Conservation (phyloP, 1,140 invertebrate species). For the Popillia japonica region DNA sequence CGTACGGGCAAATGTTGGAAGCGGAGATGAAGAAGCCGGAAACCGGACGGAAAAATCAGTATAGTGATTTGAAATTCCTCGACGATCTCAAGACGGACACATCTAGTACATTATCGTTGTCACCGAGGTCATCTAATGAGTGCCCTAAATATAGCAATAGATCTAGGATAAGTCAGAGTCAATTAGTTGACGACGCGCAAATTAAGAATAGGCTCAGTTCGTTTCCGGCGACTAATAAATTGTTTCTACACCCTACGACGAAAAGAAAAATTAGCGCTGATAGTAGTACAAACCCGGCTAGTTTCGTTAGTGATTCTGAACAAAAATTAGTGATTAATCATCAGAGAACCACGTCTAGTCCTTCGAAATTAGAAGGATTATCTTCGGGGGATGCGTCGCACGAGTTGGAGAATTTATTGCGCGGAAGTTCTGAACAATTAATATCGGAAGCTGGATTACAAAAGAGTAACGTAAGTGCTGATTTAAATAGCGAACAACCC, state of each 20-base stretch:
- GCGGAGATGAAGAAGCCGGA: conserved; percentile 82
- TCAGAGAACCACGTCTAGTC: conserved; percentile 80
- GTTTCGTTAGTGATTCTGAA: conserved; percentile 50
- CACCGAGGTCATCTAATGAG: conserved; percentile 51
- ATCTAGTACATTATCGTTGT: conserved; percentile 58
- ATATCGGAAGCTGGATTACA: conserved; percentile 44
- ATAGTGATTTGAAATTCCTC: conserved; percentile 66
- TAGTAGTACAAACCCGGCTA: conserved; percentile 53
- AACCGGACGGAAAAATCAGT: conserved; percentile 62
- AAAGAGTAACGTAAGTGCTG: conserved; percentile 64
- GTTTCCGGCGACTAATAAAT: conserved; percentile 45
- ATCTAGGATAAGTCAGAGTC: conserved; percentile 55
- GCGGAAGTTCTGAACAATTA: conserved; percentile 78
- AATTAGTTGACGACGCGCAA: conserved; percentile 63
- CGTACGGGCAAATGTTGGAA: conserved; percentile 84
- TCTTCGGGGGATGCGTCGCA: conserved; percentile 69
- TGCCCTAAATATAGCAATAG: conserved; percentile 27
- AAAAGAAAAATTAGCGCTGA: conserved; percentile 67
- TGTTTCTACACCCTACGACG: conserved; percentile 46
- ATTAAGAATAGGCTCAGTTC: conserved; percentile 46
- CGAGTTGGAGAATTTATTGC: conserved; percentile 75
- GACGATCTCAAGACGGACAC: conserved; percentile 58
- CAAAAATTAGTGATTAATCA: conserved; percentile 66
- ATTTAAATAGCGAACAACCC: neutral
- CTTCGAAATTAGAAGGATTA: conserved; percentile 75